A percentile compares a stretch with the other conserved stretches of the same genome.
These are phyloP conservation scores for Trachelus iudaicus DNA, from an alignment of 2,888 invertebrate species.

Conservation along the genomic window DNA sequence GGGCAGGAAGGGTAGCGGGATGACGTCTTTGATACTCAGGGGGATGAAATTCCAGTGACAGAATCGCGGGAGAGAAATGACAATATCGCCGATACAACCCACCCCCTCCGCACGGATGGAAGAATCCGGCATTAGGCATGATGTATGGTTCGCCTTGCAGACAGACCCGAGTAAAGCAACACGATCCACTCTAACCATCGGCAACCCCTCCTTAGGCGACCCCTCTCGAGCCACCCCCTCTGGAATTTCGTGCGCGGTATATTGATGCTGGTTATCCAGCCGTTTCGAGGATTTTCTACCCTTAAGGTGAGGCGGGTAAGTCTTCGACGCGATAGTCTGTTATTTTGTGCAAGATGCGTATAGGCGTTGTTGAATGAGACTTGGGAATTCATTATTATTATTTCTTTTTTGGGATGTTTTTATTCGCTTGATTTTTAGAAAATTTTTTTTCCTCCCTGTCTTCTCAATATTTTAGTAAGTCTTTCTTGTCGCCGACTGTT, in stretches of 20 bases:
- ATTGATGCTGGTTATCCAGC: conserved; percentile 56
- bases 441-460: neutral
- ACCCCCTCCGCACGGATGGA: conserved; percentile 1
- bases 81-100: conserved; percentile 1
- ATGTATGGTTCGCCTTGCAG: conserved; percentile 58
- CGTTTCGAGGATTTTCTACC: neutral
- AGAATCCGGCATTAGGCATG: conserved; percentile 60
- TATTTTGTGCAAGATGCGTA: too few species aligned
- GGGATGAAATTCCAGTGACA: conserved; percentile 2
- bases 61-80: neutral
- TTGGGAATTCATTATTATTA: too few species aligned
- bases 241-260: conserved; percentile 61
- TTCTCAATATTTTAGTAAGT: neutral
- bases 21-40: conserved; percentile 7
- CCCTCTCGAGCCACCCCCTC: conserved; percentile 26
- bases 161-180: conserved; percentile 53
- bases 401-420: too few species aligned
- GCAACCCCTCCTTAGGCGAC: conserved; percentile 12
- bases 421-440: too few species aligned
- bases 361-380: too few species aligned
- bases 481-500: conserved; percentile 31
- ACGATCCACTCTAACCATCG: conserved; percentile 37
- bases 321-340: too few species aligned
- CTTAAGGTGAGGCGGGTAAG: too few species aligned
- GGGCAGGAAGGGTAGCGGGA: neutral